Conservation (phyloP, 2,888 invertebrate species). For the Ypsolopha scabrella region DNA sequence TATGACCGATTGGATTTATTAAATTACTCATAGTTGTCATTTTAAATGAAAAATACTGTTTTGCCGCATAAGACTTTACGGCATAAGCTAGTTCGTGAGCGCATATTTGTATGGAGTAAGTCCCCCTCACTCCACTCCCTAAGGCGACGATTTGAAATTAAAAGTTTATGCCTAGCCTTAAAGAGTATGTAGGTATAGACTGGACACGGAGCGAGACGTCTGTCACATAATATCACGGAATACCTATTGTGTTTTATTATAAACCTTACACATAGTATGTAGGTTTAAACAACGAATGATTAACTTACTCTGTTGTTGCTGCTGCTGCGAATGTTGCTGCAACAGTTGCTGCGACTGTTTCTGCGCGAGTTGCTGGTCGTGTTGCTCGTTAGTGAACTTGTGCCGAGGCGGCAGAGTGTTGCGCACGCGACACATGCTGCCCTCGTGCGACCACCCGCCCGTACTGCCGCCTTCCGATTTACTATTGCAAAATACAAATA, state of each 20-base stretch:
- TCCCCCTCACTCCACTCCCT: no score
- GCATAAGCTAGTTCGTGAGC: no score
- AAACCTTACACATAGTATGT: neutral
- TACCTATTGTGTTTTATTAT: neutral
- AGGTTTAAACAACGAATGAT: neutral
- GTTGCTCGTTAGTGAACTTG: conserved; percentile 60
- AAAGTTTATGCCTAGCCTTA: no score
- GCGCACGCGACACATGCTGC: conserved; percentile 55
- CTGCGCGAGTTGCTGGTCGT: conserved; percentile 26
- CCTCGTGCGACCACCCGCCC: conserved; percentile 59
- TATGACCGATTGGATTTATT: no score
- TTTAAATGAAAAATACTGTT: no score
- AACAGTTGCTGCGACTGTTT: conserved; percentile 29
- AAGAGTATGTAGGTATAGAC: no score
- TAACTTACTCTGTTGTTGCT: conserved; percentile 19
- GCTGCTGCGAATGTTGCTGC: conserved; percentile 20
- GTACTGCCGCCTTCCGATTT: conserved; percentile 58
- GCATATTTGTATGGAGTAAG: no score
- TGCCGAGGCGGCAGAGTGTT: conserved; percentile 52
- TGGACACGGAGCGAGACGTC: no score
- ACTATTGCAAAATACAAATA: conserved; percentile 16
- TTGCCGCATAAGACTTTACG: no score
- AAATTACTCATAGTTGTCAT: no score
- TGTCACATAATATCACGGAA: no score
- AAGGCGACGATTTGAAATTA: no score